A percentile compares a stretch with the other conserved stretches of the same genome.
Evolutionary conservation across 64 coral and sea anemone species (phyloP).

Genomic region (Porites australiensis): DNA sequence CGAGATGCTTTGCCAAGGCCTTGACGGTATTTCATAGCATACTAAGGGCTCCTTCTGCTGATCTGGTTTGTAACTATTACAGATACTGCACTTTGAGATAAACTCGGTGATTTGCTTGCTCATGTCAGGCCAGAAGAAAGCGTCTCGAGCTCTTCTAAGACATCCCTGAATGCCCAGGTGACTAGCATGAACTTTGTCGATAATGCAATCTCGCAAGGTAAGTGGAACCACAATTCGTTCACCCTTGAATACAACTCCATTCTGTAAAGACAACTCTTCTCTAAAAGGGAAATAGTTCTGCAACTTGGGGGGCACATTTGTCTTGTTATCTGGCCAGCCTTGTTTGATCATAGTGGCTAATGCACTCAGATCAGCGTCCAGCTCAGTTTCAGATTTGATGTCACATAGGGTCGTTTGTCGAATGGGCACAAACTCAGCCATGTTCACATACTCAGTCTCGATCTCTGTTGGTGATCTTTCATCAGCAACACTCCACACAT

Average conservation of each 20-base stretch:
- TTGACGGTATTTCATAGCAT: slow-evolving; percentile 17
- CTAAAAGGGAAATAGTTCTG: slow-evolving; percentile 36
- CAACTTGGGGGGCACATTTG: neutral
- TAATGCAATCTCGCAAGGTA: neutral
- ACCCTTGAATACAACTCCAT: slow-evolving; percentile 40
- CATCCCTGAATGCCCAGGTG: slow-evolving; percentile 64
- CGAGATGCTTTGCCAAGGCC: slow-evolving; percentile 59
- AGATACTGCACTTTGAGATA: slow-evolving; percentile 38
- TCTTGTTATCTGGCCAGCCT: slow-evolving; percentile 43
- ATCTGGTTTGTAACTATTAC: slow-evolving; percentile 22
- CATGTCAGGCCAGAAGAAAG: slow-evolving; percentile 60
- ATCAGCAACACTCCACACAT: neutral
- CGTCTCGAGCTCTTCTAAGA: slow-evolving; percentile 49
- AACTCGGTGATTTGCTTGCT: slow-evolving; percentile 46
- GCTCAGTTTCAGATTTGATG: slow-evolving; percentile 16
- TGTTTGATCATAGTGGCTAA: slow-evolving; percentile 33
- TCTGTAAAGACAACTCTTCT: slow-evolving; percentile 34
- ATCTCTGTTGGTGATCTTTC: slow-evolving; percentile 9
- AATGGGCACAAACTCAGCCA: neutral
- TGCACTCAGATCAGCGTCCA: neutral
- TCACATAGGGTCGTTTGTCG: neutral
- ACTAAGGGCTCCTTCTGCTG: slow-evolving; percentile 49
- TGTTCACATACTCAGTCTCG: slow-evolving; percentile 28
- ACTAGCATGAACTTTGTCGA: slow-evolving; percentile 43
- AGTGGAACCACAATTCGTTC: slow-evolving; percentile 32